Conservation (phyloP, 1,140 invertebrate genomes). For the Centruroides sculpturatus region DNA sequence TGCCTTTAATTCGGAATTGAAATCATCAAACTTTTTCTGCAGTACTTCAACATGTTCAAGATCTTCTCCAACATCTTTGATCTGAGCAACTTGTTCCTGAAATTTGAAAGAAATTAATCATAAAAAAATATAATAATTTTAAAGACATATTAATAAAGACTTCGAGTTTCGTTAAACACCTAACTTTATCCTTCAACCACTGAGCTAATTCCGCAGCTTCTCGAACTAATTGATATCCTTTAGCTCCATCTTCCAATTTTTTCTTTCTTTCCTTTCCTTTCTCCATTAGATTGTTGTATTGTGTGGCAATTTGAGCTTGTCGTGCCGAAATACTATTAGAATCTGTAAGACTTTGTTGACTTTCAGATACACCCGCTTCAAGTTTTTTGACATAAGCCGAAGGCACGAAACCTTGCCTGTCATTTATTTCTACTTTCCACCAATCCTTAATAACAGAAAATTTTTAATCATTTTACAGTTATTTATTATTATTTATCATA, state of each 20-base stretch:
- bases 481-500: too few relatives aligned
- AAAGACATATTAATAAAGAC: background rate
- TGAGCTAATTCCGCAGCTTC: conserved; percentile 91
- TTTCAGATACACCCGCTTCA: conserved; percentile 67
- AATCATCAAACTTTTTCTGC: conserved; percentile 99
- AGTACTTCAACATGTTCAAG: conserved; percentile 96
- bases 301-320: conserved; percentile 78
- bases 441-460: conserved; percentile 48
- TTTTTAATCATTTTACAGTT: background rate
- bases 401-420: conserved; percentile 92
- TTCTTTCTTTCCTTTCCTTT: conserved; percentile 85
- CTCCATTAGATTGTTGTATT: conserved; percentile 78
- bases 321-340: conserved; percentile 85
- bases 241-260: conserved; percentile 90
- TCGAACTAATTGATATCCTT: conserved; percentile 90
- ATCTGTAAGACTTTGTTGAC: conserved; percentile 82
- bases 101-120: background rate
- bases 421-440: conserved; percentile 99
- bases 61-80: conserved; percentile 90
- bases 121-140: background rate
- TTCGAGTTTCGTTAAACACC: background rate
- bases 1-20: conserved; percentile 90
- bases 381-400: conserved; percentile 97
- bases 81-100: conserved; percentile 49
- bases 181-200: conserved; percentile 87